Conservation (phyloP, 2,113 vertebrate species). For the Collichthys lucidus region DNA sequence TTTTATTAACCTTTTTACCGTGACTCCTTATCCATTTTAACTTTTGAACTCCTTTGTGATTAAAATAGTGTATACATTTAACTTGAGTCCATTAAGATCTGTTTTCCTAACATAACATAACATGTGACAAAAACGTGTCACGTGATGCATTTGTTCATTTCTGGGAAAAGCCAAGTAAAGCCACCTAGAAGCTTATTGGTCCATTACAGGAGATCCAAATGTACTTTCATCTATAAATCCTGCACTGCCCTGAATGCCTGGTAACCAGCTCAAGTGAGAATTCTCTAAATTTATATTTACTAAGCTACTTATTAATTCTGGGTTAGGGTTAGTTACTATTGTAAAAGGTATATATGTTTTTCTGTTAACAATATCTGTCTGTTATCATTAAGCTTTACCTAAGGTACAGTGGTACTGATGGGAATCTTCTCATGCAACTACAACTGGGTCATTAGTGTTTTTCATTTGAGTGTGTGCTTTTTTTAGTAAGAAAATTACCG, state of each 20-base stretch:
- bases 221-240: constrained; percentile 22
- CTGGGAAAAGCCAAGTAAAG: neutral
- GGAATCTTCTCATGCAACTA: neutral
- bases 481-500: neutral
- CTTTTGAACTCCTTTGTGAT: neutral
- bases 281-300: neutral
- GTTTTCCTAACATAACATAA: no score
- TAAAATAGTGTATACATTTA: neutral
- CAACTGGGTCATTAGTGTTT: neutral
- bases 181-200: constrained; percentile 37
- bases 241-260: neutral
- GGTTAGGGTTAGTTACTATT: no score
- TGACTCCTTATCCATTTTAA: neutral
- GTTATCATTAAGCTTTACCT: no score
- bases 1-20: neutral
- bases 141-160: constrained; percentile 2
- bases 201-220: neutral
- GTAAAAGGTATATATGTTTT: no score
- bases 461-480: neutral
- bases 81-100: neutral
- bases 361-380: no score
- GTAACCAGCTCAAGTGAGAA: constrained; percentile 36
- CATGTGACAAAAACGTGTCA: no score
- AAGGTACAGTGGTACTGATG: neutral
- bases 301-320: neutral